A percentile compares a stretch with the other conserved stretches of the same genome.
Evolutionary conservation across 2,797 vertebrate genomes (phyloP).

Genomic region (Melanotaenia nigrans): DNA sequence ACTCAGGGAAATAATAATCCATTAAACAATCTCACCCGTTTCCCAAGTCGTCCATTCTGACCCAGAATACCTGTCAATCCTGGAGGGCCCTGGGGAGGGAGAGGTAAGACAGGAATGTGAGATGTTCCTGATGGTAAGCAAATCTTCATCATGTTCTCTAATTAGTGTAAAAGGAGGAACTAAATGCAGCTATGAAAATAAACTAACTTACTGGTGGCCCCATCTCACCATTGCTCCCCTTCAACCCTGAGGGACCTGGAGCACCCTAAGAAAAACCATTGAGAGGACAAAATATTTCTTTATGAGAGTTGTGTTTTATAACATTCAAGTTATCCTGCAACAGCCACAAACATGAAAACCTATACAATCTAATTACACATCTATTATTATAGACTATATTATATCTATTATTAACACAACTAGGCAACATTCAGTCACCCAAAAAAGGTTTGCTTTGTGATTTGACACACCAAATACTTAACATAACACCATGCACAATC

Average conservation of each 20-base stretch:
- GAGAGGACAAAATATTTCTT: background rate
- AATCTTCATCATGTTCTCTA: background rate
- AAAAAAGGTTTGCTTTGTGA: background rate
- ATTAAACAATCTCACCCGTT: slow-evolving; percentile 83
- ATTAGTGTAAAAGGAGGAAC: background rate
- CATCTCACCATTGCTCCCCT: slow-evolving; percentile 88
- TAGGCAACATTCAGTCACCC: background rate
- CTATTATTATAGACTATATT: too few species aligned
- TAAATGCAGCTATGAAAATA: slow-evolving; percentile 13
- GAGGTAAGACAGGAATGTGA: background rate
- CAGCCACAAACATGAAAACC: background rate
- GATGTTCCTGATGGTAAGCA: background rate
- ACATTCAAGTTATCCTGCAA: background rate
- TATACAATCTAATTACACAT: background rate
- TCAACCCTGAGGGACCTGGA: slow-evolving; percentile 88
- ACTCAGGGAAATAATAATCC: background rate
- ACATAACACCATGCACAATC: slow-evolving; percentile 17
- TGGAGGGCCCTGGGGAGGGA: slow-evolving; percentile 85
- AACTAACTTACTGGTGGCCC: slow-evolving; percentile 86
- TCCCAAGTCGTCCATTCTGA: slow-evolving; percentile 88
- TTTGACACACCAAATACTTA: background rate
- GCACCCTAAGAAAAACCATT: slow-evolving; percentile 79
- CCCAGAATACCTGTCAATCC: slow-evolving; percentile 87
- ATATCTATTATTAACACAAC: background rate
- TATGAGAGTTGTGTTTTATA: background rate